Conservation (phyloP, 2,888 invertebrate species). For the Ophion obscuratus region DNA sequence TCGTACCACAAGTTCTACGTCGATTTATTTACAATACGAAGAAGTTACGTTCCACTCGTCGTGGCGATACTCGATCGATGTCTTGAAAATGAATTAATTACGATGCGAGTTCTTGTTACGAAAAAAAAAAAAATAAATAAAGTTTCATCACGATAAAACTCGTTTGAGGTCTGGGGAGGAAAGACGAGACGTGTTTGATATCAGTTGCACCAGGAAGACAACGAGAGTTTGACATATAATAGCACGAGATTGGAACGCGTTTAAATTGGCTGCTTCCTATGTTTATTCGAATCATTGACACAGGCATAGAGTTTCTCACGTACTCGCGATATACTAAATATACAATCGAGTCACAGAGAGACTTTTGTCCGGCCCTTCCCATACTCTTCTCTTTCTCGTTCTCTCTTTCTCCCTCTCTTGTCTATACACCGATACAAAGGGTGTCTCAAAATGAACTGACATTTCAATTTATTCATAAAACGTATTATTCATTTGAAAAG, state of each 20-base stretch:
- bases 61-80: no score
- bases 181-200: slow-evolving; percentile 8
- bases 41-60: no score
- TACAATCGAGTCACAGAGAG: slow-evolving; percentile 37
- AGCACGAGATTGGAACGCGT: slow-evolving; percentile 21
- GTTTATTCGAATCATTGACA: slow-evolving; percentile 36
- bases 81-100: no score
- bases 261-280: slow-evolving; percentile 45
- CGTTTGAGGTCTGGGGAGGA: background rate
- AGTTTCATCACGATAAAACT: background rate
- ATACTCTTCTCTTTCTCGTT: background rate
- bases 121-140: no score
- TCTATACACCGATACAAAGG: slow-evolving; percentile 11
- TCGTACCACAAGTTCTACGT: no score
- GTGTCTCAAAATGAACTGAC: no score
- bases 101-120: no score
- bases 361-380: background rate
- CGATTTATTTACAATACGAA: no score
- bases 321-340: slow-evolving; percentile 17
- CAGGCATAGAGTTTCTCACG: slow-evolving; percentile 18
- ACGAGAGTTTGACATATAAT: slow-evolving; percentile 18
- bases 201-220: slow-evolving; percentile 3
- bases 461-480: no score
- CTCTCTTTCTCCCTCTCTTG: background rate
- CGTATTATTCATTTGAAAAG: no score